A percentile compares a stretch with the other conserved stretches of the same genome.
These are phyloP conservation scores for Crioceris asparagi DNA, from an alignment of 2,888 invertebrate species.

Conservation along the genomic window DNA sequence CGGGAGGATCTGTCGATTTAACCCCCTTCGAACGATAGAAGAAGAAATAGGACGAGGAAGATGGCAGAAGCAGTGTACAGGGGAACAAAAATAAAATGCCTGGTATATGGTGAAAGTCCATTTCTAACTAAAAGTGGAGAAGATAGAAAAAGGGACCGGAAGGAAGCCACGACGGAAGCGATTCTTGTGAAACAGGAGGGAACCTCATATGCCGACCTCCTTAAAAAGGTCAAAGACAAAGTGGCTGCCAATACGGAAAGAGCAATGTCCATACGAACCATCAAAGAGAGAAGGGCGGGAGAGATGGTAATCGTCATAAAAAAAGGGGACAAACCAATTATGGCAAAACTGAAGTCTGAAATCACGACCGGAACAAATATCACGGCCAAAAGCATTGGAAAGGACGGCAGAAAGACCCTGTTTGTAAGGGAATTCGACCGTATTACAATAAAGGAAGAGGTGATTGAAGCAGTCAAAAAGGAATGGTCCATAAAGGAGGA, in stretches of 20 bases:
- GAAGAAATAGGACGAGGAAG: neutral
- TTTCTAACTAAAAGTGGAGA: neutral
- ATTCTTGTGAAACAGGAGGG: slow-evolving; percentile 1
- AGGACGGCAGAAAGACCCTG: no score
- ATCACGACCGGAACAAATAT: neutral
- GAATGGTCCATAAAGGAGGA: no score
- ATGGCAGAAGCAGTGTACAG: slow-evolving; percentile 2
- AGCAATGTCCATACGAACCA: neutral
- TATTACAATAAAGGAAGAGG: no score
- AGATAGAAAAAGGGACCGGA: neutral
- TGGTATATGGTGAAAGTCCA: neutral
- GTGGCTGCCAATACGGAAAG: neutral
- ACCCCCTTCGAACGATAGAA: neutral
- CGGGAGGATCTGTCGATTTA: neutral
- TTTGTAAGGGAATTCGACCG: no score
- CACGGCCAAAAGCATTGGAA: neutral
- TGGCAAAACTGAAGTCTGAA: neutral
- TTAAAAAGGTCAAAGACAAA: slow-evolving; percentile 1
- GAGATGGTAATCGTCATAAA: slow-evolving; percentile 1
- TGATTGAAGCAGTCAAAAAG: no score
- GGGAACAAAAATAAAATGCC: neutral
- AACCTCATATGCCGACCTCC: neutral
- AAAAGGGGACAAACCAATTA: neutral
- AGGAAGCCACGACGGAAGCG: no score
- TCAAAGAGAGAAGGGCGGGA: slow-evolving; percentile 1